Conservation (phyloP, 2,888 invertebrate species). For the Netelia virgata region DNA sequence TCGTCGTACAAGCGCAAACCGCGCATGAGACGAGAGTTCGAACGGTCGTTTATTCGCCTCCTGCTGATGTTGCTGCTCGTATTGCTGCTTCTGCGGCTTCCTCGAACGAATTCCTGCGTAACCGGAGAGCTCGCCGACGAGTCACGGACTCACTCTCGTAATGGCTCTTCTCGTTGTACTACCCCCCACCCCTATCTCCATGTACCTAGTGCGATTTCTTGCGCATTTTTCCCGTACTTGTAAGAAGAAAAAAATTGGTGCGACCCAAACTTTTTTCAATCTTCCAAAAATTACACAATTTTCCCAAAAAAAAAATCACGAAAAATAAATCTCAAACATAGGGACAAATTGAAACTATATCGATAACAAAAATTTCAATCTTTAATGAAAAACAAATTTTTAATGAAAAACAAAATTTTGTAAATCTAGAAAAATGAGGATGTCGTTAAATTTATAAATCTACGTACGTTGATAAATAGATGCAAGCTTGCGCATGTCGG, state of each 20-base stretch:
- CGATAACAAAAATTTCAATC: too few relatives aligned
- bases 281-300: too few relatives aligned
- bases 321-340: not conserved
- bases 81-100: constrained; percentile 52
- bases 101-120: constrained; percentile 70
- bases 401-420: too few relatives aligned
- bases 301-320: not conserved
- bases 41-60: constrained; percentile 69
- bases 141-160: constrained; percentile 65
- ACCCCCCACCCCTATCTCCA: not conserved
- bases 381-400: too few relatives aligned
- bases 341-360: too few relatives aligned
- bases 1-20: constrained; percentile 42
- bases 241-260: not conserved
- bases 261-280: not conserved
- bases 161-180: constrained; percentile 58
- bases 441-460: too few relatives aligned
- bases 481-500: too few relatives aligned
- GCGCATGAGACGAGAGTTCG: constrained; percentile 57
- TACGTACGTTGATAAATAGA: too few relatives aligned
- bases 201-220: constrained; percentile 13
- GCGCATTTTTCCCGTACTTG: not conserved
- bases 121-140: constrained; percentile 63
- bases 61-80: constrained; percentile 57
- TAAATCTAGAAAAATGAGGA: too few relatives aligned